Base-by-base conservation (phyloP, 2,797 vertebrate species). In the Phoeniculus purpureus region DNA sequence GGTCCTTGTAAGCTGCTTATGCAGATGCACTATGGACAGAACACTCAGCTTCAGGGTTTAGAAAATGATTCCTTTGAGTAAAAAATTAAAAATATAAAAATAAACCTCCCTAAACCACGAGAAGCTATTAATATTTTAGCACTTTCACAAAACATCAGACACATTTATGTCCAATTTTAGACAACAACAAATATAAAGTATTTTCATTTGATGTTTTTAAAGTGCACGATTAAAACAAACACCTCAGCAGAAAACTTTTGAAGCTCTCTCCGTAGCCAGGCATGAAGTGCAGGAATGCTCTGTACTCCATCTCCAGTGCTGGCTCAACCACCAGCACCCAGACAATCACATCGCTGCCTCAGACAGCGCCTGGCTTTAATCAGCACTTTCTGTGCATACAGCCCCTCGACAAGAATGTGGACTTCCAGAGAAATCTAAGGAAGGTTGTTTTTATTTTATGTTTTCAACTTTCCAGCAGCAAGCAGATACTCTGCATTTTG, bases 201-300 rank as follows among this genome's bases (percentile, higher is more conserved):
- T 43, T 71, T 79, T 80, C 61, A 50, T 74, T 34, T 6, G 37
- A 55, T 45, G 48, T 18, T 75, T 84, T 80, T 40, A 68, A 88
- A 91, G 79, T 2, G 19, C 78, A 60, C 2, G 0, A 65, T 27
- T 47, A 31, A 61, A 89, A 25, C 34, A 16, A 70, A 11, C 1
- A 26, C 17, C 32, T 65, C 47, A 21, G 59, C 67, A 71, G 67
- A 34, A 82, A 65, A 20, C n/a, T 55, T 67, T 12, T 10, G 14
- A 16, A 12, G 47, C 18, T 9, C 5, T 18, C 55, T 22, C 34
- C 23, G 4, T 11, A 19, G 23, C 48, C 26, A 7, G 14, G 56
- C 0, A 0, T 2, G 1, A 9, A 9, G 56, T 0, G 14, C 15
- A 54, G 73, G 62, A 3, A 1, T 21, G 8, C 18, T 12, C 59